phyloP scores from a whole-genome alignment of 2,797 vertebrate genomes.

The Remorina albescens region DNA sequence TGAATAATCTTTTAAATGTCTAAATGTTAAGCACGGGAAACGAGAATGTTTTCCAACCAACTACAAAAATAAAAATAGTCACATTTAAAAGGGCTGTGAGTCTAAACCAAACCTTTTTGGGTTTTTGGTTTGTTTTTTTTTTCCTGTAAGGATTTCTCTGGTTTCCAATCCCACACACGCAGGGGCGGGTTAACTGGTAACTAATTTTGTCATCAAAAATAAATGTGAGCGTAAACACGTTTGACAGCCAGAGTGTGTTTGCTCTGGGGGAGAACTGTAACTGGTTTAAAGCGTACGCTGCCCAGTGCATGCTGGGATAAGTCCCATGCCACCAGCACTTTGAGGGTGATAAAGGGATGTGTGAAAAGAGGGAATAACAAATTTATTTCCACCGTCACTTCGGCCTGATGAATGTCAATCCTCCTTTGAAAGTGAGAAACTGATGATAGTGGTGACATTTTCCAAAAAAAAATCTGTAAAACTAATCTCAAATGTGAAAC shows the following conservation, averaged over 20 bases:
- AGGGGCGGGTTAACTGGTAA: not conserved
- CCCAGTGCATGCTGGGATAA: not conserved
- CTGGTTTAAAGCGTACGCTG: not conserved
- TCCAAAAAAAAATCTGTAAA: not conserved
- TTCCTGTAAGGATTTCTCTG: not conserved
- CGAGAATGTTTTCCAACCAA: not conserved
- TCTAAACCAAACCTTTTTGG: not conserved
- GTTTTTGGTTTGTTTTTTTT: not conserved
- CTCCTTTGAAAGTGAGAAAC: not conserved
- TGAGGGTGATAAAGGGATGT: not conserved
- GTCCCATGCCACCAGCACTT: not conserved
- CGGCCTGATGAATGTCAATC: not conserved
- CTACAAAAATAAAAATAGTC: not conserved
- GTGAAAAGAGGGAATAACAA: not conserved
- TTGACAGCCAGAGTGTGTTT: not conserved
- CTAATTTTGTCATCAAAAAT: not conserved
- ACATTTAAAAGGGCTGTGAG: no score
- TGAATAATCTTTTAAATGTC: slow-evolving; percentile 19
- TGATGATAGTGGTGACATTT: slow-evolving; percentile 7
- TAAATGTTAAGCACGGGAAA: slow-evolving; percentile 15
- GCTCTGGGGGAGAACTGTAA: not conserved
- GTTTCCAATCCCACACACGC: not conserved
- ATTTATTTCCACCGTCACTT: not conserved
- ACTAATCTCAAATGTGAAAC: slow-evolving; percentile 1
- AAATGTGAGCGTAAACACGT: not conserved